Conservation (phyloP, 2,888 invertebrate species). For the Catotricha subobsoleta region DNA sequence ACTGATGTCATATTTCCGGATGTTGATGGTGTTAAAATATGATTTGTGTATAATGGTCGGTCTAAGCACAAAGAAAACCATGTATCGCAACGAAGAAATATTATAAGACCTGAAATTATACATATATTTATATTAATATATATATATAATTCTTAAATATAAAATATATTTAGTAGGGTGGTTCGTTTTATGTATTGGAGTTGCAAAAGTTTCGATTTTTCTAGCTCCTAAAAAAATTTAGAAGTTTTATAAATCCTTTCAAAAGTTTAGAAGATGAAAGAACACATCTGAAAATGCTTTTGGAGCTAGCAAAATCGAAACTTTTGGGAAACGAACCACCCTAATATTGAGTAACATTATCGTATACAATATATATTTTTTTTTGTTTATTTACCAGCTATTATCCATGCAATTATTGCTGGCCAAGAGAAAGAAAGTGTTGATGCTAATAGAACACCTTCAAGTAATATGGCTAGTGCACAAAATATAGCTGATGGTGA, state of each 20-base stretch:
- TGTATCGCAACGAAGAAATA: conserved; percentile 25
- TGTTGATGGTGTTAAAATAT: conserved; percentile 13
- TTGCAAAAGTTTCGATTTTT: no score
- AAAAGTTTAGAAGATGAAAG: no score
- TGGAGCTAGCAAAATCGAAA: no score
- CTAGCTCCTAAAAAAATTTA: no score
- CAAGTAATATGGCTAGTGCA: conserved; percentile 19
- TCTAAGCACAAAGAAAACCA: conserved; percentile 28
- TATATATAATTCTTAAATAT: no score
- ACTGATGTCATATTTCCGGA: conserved; percentile 22
- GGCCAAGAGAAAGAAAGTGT: conserved; percentile 27
- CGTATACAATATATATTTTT: neutral
- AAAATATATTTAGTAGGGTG: no score
- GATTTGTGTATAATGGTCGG: conserved; percentile 11
- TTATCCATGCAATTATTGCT: conserved; percentile 24
- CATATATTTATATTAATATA: neutral
- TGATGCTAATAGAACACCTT: conserved; percentile 20
- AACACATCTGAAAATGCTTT: no score
- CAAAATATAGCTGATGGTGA: conserved; percentile 22
- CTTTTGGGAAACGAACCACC: no score
- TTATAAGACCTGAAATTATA: conserved; percentile 15
- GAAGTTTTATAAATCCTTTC: no score
- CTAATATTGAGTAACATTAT: no score
- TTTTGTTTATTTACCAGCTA: conserved; percentile 16
- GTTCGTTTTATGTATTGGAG: no score